Evolutionary conservation across 1,140 invertebrate genomes (phyloP).

Genomic region (Hyles vespertilio): DNA sequence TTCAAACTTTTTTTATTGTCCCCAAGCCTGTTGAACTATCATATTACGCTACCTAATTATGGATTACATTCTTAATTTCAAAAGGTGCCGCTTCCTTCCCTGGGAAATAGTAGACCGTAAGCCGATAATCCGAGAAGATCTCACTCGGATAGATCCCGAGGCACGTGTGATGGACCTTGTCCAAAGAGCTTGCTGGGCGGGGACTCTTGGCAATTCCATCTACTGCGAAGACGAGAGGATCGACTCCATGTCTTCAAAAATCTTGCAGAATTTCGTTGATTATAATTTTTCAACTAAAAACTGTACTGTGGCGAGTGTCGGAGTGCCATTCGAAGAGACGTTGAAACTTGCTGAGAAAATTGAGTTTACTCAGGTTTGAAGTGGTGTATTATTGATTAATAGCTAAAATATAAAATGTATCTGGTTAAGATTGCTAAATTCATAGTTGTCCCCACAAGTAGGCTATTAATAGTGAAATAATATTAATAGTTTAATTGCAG

Average conservation of each 20-base stretch:
- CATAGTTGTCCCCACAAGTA: too few relatives aligned
- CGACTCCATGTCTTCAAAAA: slow-evolving; percentile 28
- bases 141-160: slow-evolving; percentile 32
- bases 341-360: slow-evolving; percentile 47
- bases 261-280: slow-evolving; percentile 26
- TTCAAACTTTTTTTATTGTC: too few relatives aligned
- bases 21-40: too few relatives aligned
- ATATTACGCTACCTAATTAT: too few relatives aligned
- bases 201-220: slow-evolving; percentile 43
- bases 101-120: slow-evolving; percentile 45
- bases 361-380: slow-evolving; percentile 33
- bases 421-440: too few relatives aligned
- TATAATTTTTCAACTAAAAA: slow-evolving; percentile 30
- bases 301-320: slow-evolving; percentile 44
- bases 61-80: too few relatives aligned
- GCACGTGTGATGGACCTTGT: slow-evolving; percentile 43
- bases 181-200: slow-evolving; percentile 44
- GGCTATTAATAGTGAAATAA: neutral
- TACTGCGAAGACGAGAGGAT: slow-evolving; percentile 47
- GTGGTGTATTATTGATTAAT: too few relatives aligned
- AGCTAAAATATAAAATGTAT: too few relatives aligned
- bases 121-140: slow-evolving; percentile 33
- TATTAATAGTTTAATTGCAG: slow-evolving; percentile 8
- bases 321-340: slow-evolving; percentile 50
- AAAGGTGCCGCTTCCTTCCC: slow-evolving; percentile 38